Evolutionary conservation across 2,797 vertebrate species (phyloP).

Genomic region (Falco concolor): DNA sequence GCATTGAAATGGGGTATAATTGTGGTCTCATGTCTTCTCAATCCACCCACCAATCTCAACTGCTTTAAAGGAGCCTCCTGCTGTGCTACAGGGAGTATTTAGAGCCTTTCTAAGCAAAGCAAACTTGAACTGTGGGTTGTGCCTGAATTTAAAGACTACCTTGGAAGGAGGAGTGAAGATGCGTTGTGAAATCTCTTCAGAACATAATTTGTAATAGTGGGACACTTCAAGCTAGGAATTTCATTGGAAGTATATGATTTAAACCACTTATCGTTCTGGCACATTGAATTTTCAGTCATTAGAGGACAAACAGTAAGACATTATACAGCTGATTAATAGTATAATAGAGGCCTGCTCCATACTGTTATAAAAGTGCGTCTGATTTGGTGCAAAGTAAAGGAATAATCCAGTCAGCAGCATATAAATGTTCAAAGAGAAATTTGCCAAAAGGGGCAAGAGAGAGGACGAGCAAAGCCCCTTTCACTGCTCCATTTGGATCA

Average conservation of each 20-base stretch:
- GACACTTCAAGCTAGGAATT: not conserved
- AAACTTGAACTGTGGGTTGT: constrained; percentile 49
- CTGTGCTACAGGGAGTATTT: constrained; percentile 61
- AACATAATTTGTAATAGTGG: not conserved
- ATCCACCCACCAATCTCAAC: constrained; percentile 71
- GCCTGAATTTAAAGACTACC: constrained; percentile 14
- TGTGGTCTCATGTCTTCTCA: constrained; percentile 68
- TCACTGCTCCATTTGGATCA: not conserved
- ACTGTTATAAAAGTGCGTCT: not conserved
- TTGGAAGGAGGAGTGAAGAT: not conserved
- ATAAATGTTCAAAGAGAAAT: not conserved
- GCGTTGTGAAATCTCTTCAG: not conserved
- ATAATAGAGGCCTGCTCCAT: not conserved
- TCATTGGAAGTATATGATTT: not conserved
- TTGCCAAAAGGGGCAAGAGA: not conserved
- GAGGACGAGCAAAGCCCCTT: not conserved
- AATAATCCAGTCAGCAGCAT: not conserved
- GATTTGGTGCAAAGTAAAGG: not conserved
- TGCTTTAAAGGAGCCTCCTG: constrained; percentile 64
- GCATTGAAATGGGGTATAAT: constrained; percentile 71
- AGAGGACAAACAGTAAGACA: not conserved
- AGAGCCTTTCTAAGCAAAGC: constrained; percentile 58
- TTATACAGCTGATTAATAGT: not conserved
- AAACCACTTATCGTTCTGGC: not conserved
- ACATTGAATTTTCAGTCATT: not conserved